Base-by-base conservation (phyloP, 2,888 invertebrate genomes). In the Noctua comes region DNA sequence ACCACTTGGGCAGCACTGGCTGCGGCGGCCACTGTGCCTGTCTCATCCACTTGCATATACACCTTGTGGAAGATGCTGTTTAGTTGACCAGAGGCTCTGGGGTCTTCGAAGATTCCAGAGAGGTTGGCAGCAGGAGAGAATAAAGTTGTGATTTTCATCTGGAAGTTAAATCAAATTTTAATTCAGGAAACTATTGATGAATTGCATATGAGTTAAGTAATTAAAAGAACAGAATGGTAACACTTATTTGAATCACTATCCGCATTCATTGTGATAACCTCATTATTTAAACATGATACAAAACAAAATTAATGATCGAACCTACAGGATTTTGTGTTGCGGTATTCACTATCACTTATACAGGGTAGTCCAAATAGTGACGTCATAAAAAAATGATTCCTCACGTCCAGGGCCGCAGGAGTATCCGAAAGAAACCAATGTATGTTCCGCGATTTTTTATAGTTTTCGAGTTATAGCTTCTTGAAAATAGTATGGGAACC, bases 11-110 rank as follows among this genome's bases (percentile, higher is more conserved):
- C 97, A 5, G 96, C 97, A 68, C 97, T 97, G 0, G 97, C 97
- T 18, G 98, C 98, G 4, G 98, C 97, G 0, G 98, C 98, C 10
- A 97, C 93, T 0, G 98, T 98, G 2, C 98, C 98, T 31, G 95
- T 92, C 92, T 98, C 98, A 80, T 97, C 97, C 0, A 98, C 97
- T 68, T 97, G 96, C 90, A 98, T 97, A 89, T 97, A 97, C 0
- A 98, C 97, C 89, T 97, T 97, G 89, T 98, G 98, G 68, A 97
- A 91, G 21, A 98, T 94, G 76, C 95, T 97, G 86, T 96, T 97
- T 8, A 98, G 94, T 76, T 95, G 46, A 21, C 83, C 79, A 2
- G 68, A 94, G 0, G 97, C 91, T 0, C 93, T 89, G 11, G 88
- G 87, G 0, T 92, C 92, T 5, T 95, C 93, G 62, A 97, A 94